Conservation (phyloP, 2,113 vertebrate genomes). For the Engystomops pustulosus region DNA sequence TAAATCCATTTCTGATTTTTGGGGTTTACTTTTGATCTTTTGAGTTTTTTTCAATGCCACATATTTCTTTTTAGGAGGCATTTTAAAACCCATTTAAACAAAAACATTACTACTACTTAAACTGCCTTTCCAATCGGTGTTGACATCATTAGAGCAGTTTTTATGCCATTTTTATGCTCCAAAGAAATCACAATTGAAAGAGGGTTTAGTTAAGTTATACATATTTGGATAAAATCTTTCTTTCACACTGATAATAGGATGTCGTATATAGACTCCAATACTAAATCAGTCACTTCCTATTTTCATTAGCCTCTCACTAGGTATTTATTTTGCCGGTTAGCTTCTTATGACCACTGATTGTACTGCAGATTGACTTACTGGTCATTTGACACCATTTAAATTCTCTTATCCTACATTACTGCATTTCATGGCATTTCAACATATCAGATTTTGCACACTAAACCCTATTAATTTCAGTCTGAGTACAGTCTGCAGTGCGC, state of each 20-base stretch:
- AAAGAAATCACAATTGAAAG: no score
- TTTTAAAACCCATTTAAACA: no score
- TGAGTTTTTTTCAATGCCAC: no score
- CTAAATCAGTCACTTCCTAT: not conserved
- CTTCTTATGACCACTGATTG: not conserved
- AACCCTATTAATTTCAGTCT: constrained; percentile 2
- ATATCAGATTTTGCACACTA: constrained; percentile 26
- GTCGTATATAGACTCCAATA: not conserved
- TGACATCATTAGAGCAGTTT: no score
- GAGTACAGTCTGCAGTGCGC: not conserved
- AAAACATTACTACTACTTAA: no score
- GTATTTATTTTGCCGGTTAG: not conserved
- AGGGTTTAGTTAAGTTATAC: no score
- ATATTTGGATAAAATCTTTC: not conserved
- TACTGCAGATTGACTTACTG: constrained; percentile 18
- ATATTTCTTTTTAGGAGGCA: no score
- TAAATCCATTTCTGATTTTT: no score
- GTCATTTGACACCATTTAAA: not conserved
- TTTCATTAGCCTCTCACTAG: not conserved
- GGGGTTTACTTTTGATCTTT: no score
- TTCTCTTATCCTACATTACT: constrained; percentile 3
- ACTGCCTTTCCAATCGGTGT: no score
- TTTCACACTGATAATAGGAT: not conserved
- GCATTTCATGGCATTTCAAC: constrained; percentile 20
- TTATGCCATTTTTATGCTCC: no score